phyloP scores from a whole-genome alignment of 2,113 vertebrate species.

The Gobio gobio region DNA sequence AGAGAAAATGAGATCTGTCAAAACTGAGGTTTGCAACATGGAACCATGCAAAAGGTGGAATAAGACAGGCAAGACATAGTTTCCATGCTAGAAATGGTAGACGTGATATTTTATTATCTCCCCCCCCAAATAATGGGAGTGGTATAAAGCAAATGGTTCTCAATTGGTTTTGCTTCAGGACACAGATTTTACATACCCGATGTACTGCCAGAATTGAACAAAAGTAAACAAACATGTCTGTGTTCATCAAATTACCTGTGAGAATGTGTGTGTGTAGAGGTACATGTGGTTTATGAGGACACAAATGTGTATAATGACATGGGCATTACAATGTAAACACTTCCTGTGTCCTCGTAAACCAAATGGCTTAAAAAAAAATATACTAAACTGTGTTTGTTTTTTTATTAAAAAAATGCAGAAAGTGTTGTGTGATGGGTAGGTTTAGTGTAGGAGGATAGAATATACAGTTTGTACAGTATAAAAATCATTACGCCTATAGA shows the following conservation, averaged over 20 bases:
- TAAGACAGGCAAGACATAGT: slow-evolving; percentile 22
- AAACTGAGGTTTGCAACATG: slow-evolving; percentile 44
- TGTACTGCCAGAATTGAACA: background rate
- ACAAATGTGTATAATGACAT: no score
- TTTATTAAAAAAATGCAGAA: no score
- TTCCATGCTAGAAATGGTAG: slow-evolving; percentile 24
- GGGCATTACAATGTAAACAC: no score
- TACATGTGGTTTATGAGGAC: no score
- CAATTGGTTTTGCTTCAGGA: slow-evolving; percentile 11
- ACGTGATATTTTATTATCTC: background rate
- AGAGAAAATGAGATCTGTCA: slow-evolving; percentile 62
- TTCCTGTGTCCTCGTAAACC: no score
- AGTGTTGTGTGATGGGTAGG: no score
- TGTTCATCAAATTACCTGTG: background rate
- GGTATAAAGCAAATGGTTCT: slow-evolving; percentile 15
- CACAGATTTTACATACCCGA: background rate
- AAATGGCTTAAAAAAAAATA: no score
- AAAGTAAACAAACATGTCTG: background rate
- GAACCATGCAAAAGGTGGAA: slow-evolving; percentile 50
- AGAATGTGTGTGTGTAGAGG: background rate
- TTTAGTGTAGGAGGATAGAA: no score
- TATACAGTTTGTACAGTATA: no score
- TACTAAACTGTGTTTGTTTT: no score
- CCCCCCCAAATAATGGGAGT: background rate
- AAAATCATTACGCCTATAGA: no score